A percentile compares a stretch with the other conserved stretches of the same genome.
phyloP scores from a whole-genome alignment of 2,888 invertebrate genomes.

The Drepana falcataria region DNA sequence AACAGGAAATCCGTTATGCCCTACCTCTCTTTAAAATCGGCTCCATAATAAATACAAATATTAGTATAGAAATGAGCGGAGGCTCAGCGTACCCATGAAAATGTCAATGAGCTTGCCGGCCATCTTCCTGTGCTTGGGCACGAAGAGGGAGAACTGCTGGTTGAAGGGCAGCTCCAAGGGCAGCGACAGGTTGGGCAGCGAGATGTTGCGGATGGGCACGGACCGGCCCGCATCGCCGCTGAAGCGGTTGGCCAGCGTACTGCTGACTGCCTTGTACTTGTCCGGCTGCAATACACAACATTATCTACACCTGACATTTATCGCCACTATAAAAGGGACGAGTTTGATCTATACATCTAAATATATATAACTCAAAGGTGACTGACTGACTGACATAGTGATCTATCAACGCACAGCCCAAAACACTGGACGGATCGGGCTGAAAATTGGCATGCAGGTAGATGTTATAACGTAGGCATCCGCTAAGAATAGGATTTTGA shows the following conservation, averaged over 20 bases:
- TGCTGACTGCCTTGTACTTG: constrained; percentile 48
- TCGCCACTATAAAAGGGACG: too few relatives aligned
- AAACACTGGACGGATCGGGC: too few relatives aligned
- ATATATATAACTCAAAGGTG: too few relatives aligned
- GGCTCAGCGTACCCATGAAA: constrained; percentile 74
- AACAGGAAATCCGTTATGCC: too few relatives aligned
- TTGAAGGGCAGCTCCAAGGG: constrained; percentile 81
- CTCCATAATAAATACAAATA: too few relatives aligned
- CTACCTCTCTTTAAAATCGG: too few relatives aligned
- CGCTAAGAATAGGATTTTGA: too few relatives aligned
- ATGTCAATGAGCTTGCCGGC: constrained; percentile 83
- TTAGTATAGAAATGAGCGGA: background rate
- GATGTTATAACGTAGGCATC: too few relatives aligned
- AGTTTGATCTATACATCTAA: too few relatives aligned
- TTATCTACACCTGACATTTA: background rate
- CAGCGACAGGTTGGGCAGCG: constrained; percentile 80
- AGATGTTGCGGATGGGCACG: constrained; percentile 80
- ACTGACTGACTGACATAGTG: too few relatives aligned
- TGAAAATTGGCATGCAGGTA: too few relatives aligned
- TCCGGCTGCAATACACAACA: constrained; percentile 44
- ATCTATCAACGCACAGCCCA: too few relatives aligned
- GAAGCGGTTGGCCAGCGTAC: constrained; percentile 76
- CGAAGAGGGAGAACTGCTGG: constrained; percentile 84
- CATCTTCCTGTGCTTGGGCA: constrained; percentile 82
- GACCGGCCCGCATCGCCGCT: constrained; percentile 65